phyloP scores from a whole-genome alignment of 2,113 vertebrate species.

The Sarotherodon lohbergeri region DNA sequence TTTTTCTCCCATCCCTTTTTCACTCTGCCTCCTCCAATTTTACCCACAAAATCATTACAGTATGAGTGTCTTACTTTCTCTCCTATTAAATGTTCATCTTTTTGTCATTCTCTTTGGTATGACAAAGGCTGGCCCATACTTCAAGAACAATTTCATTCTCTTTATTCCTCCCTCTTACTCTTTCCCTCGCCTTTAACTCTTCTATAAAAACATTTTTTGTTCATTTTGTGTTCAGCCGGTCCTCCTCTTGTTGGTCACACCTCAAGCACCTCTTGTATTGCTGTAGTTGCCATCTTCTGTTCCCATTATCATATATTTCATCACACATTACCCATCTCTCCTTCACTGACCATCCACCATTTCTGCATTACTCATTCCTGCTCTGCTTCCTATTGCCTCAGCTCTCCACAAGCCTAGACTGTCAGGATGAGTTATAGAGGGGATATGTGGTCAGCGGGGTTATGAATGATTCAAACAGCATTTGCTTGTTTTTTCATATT shows the following conservation, averaged over 20 bases:
- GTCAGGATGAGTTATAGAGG: constrained; percentile 32
- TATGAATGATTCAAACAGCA: background rate
- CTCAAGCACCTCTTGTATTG: background rate
- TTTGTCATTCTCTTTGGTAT: background rate
- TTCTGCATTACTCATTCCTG: constrained; percentile 41
- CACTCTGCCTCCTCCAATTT: background rate
- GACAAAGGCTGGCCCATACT: background rate
- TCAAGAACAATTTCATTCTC: background rate
- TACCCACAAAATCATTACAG: background rate
- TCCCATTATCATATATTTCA: constrained; percentile 18
- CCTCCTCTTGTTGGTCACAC: constrained; percentile 35
- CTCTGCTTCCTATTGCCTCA: background rate
- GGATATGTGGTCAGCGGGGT: background rate
- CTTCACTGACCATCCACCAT: constrained; percentile 20
- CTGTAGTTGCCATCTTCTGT: background rate
- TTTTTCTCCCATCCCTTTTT: background rate
- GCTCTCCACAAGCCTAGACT: constrained; percentile 14
- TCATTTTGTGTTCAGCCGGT: constrained; percentile 11
- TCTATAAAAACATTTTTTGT: background rate
- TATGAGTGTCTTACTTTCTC: background rate
- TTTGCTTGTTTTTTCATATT: constrained; percentile 3
- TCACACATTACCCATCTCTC: constrained; percentile 7
- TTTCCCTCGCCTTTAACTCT: background rate
- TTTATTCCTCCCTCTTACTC: background rate
- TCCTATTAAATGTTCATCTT: background rate